Conservation (phyloP, 1,140 invertebrate genomes). For the Drosophila sp. region DNA sequence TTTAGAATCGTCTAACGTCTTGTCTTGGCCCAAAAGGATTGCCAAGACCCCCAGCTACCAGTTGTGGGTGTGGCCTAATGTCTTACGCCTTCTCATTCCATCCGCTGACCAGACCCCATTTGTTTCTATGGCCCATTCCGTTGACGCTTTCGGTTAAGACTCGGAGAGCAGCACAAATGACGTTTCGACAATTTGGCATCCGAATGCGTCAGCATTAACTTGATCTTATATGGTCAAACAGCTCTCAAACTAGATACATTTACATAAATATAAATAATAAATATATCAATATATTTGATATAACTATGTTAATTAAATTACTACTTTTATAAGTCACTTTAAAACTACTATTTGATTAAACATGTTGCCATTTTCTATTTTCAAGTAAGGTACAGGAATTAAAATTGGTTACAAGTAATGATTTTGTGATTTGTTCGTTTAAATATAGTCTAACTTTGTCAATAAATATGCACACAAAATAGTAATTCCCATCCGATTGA, state of each 20-base stretch:
- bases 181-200: constrained; percentile 28
- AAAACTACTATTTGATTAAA: no score
- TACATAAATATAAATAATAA: background rate
- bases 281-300: no score
- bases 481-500: no score
- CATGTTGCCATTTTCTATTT: no score
- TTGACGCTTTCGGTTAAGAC: constrained; percentile 62
- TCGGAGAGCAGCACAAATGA: constrained; percentile 56
- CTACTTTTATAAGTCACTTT: no score
- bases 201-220: constrained; percentile 46
- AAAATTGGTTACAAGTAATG: no score
- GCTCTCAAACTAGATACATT: no score
- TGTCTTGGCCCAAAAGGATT: constrained; percentile 79
- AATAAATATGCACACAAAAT: no score
- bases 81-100: constrained; percentile 17
- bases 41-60: constrained; percentile 8
- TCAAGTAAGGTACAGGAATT: no score
- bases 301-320: no score
- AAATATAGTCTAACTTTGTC: no score
- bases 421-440: no score
- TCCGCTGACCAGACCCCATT: constrained; percentile 53
- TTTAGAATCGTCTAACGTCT: constrained; percentile 77
- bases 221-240: background rate
- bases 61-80: constrained; percentile 34
- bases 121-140: constrained; percentile 73